Percentiles rank a stretch among this genome's conserved stretches.
Conservation (phyloP, 92 coral and sea anemone species). For the Hydrozoanthus gracilis region DNA sequence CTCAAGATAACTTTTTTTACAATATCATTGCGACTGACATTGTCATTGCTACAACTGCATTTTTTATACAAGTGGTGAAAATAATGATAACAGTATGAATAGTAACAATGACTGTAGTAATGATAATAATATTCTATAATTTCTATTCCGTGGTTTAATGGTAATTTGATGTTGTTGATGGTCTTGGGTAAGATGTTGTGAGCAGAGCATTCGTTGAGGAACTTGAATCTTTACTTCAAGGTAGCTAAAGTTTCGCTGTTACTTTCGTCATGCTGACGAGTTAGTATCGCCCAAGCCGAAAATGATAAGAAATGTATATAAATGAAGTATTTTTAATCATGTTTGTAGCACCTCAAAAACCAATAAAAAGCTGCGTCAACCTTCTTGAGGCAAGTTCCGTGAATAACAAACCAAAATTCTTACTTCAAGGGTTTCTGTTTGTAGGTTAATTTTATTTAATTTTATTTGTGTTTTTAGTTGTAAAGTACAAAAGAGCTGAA, state of each 20-base stretch:
- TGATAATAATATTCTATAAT: not conserved
- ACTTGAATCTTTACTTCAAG: not conserved
- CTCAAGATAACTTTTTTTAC: too few relatives aligned
- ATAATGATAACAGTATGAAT: too few relatives aligned
- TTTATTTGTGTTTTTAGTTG: constrained; percentile 54
- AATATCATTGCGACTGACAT: too few relatives aligned
- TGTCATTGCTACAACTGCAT: too few relatives aligned
- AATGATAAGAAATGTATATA: too few relatives aligned
- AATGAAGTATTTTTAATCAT: too few relatives aligned
- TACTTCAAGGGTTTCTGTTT: not conserved
- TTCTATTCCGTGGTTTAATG: not conserved
- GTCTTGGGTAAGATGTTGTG: not conserved
- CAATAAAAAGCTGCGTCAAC: too few relatives aligned
- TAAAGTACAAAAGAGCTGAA: constrained; percentile 91
- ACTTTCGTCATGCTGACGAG: not conserved
- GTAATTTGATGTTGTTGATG: not conserved
- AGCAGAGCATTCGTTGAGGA: not conserved
- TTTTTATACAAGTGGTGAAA: too few relatives aligned
- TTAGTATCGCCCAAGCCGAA: too few relatives aligned
- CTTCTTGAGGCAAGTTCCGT: too few relatives aligned
- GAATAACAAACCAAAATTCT: not conserved
- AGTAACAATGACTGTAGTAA: too few relatives aligned
- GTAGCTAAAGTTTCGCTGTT: not conserved
- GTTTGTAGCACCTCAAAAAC: too few relatives aligned
- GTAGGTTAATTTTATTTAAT: not conserved